These are phyloP conservation scores for Alouatta palliata DNA, from an alignment of 2,113 vertebrate species.

Conservation along the genomic window DNA sequence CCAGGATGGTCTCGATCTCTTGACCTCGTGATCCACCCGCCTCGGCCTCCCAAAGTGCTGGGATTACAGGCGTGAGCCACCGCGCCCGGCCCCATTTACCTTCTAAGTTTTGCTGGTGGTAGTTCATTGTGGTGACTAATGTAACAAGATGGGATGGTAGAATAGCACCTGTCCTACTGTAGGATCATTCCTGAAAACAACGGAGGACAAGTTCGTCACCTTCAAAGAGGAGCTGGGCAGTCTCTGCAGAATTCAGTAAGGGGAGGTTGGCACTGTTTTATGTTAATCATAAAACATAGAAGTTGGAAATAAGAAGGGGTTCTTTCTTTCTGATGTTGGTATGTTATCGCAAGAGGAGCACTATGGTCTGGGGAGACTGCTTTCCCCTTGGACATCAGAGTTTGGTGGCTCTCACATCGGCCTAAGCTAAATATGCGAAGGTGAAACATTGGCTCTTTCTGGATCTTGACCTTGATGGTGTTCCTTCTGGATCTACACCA, in stretches of 20 bases:
- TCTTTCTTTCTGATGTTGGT: not conserved
- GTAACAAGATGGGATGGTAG: not conserved
- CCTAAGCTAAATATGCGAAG: not conserved
- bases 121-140: not conserved
- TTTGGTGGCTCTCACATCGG: not conserved
- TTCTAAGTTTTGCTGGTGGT: not conserved
- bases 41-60: too few relatives aligned
- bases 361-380: not conserved
- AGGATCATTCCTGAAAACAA: not conserved
- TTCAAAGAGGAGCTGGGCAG: not conserved
- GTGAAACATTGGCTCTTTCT: not conserved
- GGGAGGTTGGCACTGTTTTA: not conserved
- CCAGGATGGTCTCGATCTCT: too few relatives aligned
- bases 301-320: not conserved
- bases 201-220: not conserved
- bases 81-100: too few relatives aligned
- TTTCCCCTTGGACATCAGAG: not conserved
- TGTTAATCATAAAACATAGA: not conserved
- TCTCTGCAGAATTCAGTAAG: not conserved
- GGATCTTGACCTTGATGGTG: not conserved
- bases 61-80: too few relatives aligned
- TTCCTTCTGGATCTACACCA: not conserved
- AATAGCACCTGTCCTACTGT: not conserved
- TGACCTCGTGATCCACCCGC: too few relatives aligned
- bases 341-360: not conserved